Conservation (phyloP, 2,888 invertebrate genomes). For the Coremacera marginata region DNA sequence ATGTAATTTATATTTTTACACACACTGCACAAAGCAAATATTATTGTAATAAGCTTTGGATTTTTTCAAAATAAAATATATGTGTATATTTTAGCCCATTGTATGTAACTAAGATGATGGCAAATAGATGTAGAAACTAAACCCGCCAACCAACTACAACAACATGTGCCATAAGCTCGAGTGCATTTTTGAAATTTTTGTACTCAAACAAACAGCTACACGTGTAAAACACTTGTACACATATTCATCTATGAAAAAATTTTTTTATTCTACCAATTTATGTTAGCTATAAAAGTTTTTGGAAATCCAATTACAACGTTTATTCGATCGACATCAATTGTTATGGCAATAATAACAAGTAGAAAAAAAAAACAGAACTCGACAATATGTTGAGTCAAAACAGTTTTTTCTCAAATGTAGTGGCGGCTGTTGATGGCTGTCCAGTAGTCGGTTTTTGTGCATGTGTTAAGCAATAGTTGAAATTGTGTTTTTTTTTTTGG, state of each 20-base stretch:
- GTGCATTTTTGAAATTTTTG: not conserved
- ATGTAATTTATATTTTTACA: not conserved
- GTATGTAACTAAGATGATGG: too few species aligned
- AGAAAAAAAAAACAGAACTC: not conserved
- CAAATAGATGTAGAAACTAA: too few species aligned
- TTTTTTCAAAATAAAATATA: too few species aligned
- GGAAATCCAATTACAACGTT: slow-evolving; percentile 29
- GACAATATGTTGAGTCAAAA: too few species aligned
- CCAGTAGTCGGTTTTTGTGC: too few species aligned
- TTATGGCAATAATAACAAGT: slow-evolving; percentile 6
- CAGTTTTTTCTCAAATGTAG: too few species aligned
- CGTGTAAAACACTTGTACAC: not conserved
- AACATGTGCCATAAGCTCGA: not conserved
- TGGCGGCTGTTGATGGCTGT: too few species aligned
- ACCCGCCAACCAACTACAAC: too few species aligned
- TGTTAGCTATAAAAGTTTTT: slow-evolving; percentile 26
- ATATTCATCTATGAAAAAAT: not conserved
- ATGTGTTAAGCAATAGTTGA: not conserved
- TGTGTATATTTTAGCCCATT: too few species aligned
- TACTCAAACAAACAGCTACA: not conserved
- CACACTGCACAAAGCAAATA: not conserved
- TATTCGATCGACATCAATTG: slow-evolving; percentile 30
- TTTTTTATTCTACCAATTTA: slow-evolving; percentile 15
- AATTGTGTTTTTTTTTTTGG: not conserved
- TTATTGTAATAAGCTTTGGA: not conserved